Base-by-base conservation (phyloP, 2,113 vertebrate genomes). In the Gobiocypris rarus region DNA sequence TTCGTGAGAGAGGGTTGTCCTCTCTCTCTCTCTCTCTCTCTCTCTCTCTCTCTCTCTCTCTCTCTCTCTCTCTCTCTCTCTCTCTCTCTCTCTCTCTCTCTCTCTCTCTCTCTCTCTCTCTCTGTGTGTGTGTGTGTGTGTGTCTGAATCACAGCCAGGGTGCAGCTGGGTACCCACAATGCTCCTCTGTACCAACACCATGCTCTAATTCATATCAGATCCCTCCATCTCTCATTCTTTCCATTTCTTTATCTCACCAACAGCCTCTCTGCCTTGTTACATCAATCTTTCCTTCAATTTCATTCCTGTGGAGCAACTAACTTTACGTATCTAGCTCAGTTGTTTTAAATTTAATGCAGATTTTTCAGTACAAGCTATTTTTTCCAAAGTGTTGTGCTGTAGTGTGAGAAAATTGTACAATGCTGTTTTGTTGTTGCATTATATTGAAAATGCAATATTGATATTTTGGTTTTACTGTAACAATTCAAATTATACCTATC, bases 151-250 rank as follows among this genome's bases (percentile, higher is more conserved):
- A 10, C 78, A 86, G 90, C 90, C 90, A 91, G 87, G 63, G 65
- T 86, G 90, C 90, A 92, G 91, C 92, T 88, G 90, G 87, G 74
- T 87, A 78, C 87, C 87, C 91, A 93, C 91, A 94, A 93, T 92
- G 92, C 88, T 63, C 83, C 87, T 90, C 89, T 93, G 88, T 93
- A n/a, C 81, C 81, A 88, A 83, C 85, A 87, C 81, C 89, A 91
- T 1, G 61, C 88, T 89, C 89, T 76, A 88, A 89, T 93, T 92
- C 88, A 91, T 71, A 81, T 70, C 38, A 75, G 61, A 69, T 85
- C 59, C 85, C 28, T 38, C 26, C 22, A 84, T 80, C 63, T 69
- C 75, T 75, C 24, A 17, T 69, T 88, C 50, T 83, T 59, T 24
- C 54, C 14, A 1, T 43, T 58, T 78, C 11, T 56, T 45, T 61